Base-by-base conservation (phyloP, 1,140 invertebrate species). In the Monochamus saltuarius region DNA sequence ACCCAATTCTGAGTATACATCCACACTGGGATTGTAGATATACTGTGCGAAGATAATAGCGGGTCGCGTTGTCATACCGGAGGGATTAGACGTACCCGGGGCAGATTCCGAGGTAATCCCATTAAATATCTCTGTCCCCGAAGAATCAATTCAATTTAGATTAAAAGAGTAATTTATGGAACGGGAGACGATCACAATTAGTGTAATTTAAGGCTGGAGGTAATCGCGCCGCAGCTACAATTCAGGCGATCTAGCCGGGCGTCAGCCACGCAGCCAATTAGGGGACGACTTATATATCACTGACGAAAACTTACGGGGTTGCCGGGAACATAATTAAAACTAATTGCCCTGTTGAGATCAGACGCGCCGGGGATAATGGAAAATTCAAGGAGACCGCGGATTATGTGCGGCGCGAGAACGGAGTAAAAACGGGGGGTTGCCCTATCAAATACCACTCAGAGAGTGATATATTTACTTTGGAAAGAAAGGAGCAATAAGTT, bases 261-360 rank as follows among this genome's bases (percentile, higher is more conserved):
- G 46, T 58, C 56, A 38, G 45, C 56, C 50, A 58, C 45, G 56
- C 50, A 49, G 45, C 56, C 56, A 58, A 58, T 58, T 58, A 58
- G 45, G 50, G 50, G 42, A 39, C 56, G n/a, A 45, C 46, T 58
- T 58, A 58, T 58, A 58, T 58, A 58, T 58, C 56, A 58, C 56
- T 47, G 38, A 29, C 42, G 56, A 50, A 37, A 58, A 58, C 56
- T 58, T 58, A 57, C 40, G 42, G 55, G 55, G 43, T 57, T 57
- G 50, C 55, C 50, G 56, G 56, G 36, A 22, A 47, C 56, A 58
- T 58, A 58, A 58, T 58, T 58, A 58, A 58, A 58, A 58, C 56
- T 58, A 58, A 58, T 58, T 58, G 56, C 56, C 40, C 56, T 58
- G 45, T 49, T 58, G 45, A 58, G 56, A 40, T 58, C 45, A 55